Evolutionary conservation across 2,888 invertebrate species (phyloP), one percentile per base, ranked within the genome.

Genomic region (Lepas anatifera): DNA sequence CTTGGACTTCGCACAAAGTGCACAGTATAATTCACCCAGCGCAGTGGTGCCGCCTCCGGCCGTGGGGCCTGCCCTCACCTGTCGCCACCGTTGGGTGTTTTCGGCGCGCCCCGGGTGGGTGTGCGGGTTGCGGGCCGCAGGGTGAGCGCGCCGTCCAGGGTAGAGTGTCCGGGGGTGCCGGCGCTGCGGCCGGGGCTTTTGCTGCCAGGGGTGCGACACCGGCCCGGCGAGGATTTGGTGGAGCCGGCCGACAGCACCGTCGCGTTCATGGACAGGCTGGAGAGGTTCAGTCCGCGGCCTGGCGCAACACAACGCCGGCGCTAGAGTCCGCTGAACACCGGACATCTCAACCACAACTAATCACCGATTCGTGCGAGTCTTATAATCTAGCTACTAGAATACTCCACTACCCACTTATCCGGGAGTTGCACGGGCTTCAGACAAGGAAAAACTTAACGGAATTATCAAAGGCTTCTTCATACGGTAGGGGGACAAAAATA

Each of bases 121-220:
- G 66, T 66, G 25, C 66, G 66, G 10, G 27, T 37, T 27, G 16
- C 68, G 46, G 58, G 37, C 1, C 52, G 63, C 69, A 69, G 41
- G 4, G 63, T 35, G 18, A 69, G 37, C 22, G 63, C 10, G 39
- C 69, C 52, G 43, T 69, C 63, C 7, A 58, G 25, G 27, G 29
- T 37, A 27, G 32, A 25, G 37, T 48, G 66, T 7, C 46, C 37
- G n/a, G 70, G 46, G n/a, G 64, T 48, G 43, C 37, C 32, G 67
- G 46, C 48, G n/a, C 67, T 70, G 29, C 67, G 71, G 72, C 67
- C 64, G 69, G 43, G 74, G 1, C 73, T 73, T 41, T 70, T 71
- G 68, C 73, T 72, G 16, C 72, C 73, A 13, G 70, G 64, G 0
- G 70, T 72, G 27, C 74, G 70, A 16, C 25, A 74, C 69, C 16